A percentile compares a stretch with the other conserved stretches of the same genome.
Conservation (phyloP, 2,113 vertebrate species). For the Rana temporaria region DNA sequence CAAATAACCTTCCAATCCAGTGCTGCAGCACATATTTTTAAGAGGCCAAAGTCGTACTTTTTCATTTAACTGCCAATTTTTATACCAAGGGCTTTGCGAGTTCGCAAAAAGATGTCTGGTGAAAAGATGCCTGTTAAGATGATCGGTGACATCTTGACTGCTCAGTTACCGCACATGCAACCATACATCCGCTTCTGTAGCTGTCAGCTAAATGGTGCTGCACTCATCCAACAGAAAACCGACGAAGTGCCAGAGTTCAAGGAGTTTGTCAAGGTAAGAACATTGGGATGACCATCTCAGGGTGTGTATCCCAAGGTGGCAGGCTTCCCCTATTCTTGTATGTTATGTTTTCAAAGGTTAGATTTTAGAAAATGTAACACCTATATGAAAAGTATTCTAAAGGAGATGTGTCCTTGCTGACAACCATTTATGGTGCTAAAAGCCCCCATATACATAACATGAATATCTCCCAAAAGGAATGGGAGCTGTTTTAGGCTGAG, state of each 20-base stretch:
- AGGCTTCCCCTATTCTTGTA: not conserved
- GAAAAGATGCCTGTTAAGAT: conserved; percentile 98
- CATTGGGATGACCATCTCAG: no score
- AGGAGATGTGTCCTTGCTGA: no score
- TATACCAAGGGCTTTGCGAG: conserved; percentile 84
- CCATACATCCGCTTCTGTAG: conserved; percentile 98
- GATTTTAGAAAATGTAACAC: not conserved
- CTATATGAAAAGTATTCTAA: not conserved
- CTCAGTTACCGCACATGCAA: conserved; percentile 98
- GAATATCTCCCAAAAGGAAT: no score
- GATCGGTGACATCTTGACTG: conserved; percentile 96
- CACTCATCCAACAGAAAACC: conserved; percentile 96
- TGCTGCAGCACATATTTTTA: no score
- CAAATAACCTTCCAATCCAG: no score
- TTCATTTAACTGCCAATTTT: not conserved
- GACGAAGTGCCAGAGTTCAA: conserved; percentile 96
- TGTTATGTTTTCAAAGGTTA: not conserved
- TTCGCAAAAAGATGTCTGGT: conserved; percentile 98
- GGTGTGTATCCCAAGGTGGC: not conserved
- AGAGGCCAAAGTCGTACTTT: no score
- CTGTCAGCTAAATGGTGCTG: conserved; percentile 95
- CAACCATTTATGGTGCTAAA: no score
- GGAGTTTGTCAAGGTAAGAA: conserved; percentile 92
- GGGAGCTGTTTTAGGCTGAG: no score
- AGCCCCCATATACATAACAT: no score